Evolutionary conservation across 2,888 invertebrate genomes (phyloP).

Genomic region (Amphimallon solstitiale): DNA sequence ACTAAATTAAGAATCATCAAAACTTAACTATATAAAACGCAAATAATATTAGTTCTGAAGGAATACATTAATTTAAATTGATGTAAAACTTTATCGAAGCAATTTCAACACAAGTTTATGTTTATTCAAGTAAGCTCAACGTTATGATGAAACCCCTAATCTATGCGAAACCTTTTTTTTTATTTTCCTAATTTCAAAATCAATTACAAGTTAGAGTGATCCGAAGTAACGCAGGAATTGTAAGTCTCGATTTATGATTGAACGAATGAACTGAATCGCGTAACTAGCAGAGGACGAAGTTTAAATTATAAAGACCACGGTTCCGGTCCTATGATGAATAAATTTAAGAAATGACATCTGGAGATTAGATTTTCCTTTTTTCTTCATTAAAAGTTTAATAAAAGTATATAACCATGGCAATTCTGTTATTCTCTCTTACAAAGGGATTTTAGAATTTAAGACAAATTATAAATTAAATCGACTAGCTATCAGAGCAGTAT

Average conservation of each 20-base stretch:
- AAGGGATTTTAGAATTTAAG: neutral
- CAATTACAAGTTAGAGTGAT: too few species aligned
- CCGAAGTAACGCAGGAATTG: neutral
- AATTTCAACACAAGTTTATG: too few species aligned
- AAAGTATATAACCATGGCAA: neutral
- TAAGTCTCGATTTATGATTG: slow-evolving; percentile 17
- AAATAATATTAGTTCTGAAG: too few species aligned
- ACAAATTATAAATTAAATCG: neutral
- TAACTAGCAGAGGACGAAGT: slow-evolving; percentile 12
- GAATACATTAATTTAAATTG: too few species aligned
- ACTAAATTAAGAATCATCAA: too few species aligned
- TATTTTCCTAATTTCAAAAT: too few species aligned
- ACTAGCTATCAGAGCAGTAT: too few species aligned
- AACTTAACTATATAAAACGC: too few species aligned
- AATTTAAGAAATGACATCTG: slow-evolving; percentile 24
- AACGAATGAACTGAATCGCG: slow-evolving; percentile 15
- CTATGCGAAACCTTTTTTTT: too few species aligned
- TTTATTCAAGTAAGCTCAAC: too few species aligned
- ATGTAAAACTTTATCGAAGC: too few species aligned
- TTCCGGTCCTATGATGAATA: slow-evolving; percentile 13
- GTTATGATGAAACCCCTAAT: too few species aligned
- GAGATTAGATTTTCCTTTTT: slow-evolving; percentile 8
- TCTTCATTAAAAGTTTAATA: slow-evolving; percentile 30
- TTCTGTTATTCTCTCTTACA: slow-evolving; percentile 15
- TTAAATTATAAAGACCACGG: slow-evolving; percentile 9